Base-by-base conservation (phyloP, 2,888 invertebrate species). In the Arge pagana region DNA sequence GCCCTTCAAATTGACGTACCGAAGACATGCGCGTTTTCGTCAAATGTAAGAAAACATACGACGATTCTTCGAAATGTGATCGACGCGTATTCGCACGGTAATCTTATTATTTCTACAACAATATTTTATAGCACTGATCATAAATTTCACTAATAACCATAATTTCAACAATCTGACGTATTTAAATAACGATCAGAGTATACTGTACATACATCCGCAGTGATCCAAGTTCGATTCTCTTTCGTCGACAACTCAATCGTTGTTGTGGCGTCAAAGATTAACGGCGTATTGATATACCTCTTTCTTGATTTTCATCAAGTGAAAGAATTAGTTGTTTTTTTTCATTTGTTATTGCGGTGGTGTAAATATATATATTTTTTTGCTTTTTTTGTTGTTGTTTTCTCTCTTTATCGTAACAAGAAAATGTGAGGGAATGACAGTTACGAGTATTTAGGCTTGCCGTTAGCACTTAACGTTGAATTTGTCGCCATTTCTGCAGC, bases 401-500 rank as follows among this genome's bases (percentile, higher is more conserved):
- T 49, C 35, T 48, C 57, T 55, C 53, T 36, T 63, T 56, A 49
- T 50, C 37, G 13, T 5, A 7, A 15, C 16, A 28, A 18, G 23
- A 50, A 31, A 45, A 23, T 13, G n/a, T 13, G 37, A 57, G 57
- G 62, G 60, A 67, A 62, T 60, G 58, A 65, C 63, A 61, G 80
- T 85, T 85, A 86, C 81, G 82, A 82, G 63, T 77, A 77, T 78
- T 85, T 85, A 76, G 79, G 77, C 74, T 84, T 85, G 60, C 85
- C 85, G 76, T 85, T 85, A 70, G 72, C 64, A 59, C 69, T 65
- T 55, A 70, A 48, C 63, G 80, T 78, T 53, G 80, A 72, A 60
- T 81, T 82, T 50, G 86, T 80, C 6, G 87, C 84, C 52, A 84
- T 80, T 74, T 86, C 87, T 52, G 89, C 87, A 65, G 89, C 90